Conservation (phyloP, 2,888 invertebrate genomes). For the Colostygia pectinataria region DNA sequence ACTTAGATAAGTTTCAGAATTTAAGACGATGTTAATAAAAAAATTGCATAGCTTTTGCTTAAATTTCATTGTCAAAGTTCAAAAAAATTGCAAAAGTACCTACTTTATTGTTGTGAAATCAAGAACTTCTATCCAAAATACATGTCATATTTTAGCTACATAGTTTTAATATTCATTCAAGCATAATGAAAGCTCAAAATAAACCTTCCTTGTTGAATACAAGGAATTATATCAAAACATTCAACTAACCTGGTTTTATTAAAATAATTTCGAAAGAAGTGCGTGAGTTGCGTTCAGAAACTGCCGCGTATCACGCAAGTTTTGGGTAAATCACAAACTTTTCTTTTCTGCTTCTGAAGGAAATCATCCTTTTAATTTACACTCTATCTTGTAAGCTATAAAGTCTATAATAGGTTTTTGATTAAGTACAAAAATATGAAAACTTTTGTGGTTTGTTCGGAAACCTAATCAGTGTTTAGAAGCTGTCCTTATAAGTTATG, state of each 20-base stretch:
- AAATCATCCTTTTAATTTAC: conserved; percentile 32
- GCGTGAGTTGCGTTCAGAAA: conserved; percentile 72
- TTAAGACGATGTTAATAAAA: too few species aligned
- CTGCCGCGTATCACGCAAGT: conserved; percentile 66
- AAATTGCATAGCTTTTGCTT: too few species aligned
- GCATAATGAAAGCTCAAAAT: too few species aligned
- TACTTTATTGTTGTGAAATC: too few species aligned
- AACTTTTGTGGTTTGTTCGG: conserved; percentile 39
- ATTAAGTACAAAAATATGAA: conserved; percentile 25
- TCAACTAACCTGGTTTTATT: conserved; percentile 75
- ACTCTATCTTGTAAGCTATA: conserved; percentile 37
- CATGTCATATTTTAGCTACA: too few species aligned
- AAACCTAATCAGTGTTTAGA: conserved; percentile 69
- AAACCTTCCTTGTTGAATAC: conserved; percentile 37
- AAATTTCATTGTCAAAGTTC: too few species aligned
- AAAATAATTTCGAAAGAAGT: conserved; percentile 77
- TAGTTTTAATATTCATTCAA: too few species aligned
- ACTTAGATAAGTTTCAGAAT: too few species aligned
- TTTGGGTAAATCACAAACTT: conserved; percentile 47
- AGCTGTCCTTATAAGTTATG: conserved; percentile 68
- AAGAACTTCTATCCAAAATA: too few species aligned
- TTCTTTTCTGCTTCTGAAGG: conserved; percentile 39
- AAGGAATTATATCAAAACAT: conserved; percentile 65
- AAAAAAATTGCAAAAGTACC: too few species aligned
- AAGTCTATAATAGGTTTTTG: conserved; percentile 14